Percentiles rank a stretch among this genome's conserved stretches.
Conservation (phyloP, 2,113 vertebrate genomes). For the Pampusana beccarii region DNA sequence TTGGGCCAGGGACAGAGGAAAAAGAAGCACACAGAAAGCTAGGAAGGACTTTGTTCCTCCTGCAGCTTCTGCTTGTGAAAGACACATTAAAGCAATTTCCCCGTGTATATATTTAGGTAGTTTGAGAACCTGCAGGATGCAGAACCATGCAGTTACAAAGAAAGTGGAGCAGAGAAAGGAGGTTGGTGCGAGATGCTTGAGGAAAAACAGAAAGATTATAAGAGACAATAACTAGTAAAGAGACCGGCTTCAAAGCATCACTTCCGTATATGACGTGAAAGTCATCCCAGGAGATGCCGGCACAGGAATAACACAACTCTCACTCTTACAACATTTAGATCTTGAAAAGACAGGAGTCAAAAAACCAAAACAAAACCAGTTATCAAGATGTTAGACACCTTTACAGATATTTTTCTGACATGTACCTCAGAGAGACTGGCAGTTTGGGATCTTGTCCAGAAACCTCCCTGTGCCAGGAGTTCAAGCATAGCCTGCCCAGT, state of each 20-base stretch:
- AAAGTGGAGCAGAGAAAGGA: background rate
- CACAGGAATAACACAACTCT: background rate
- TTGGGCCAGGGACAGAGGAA: slow-evolving; percentile 46
- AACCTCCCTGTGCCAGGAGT: background rate
- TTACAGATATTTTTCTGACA: background rate
- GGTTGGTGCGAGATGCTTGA: background rate
- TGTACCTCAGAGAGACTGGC: background rate
- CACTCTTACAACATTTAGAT: background rate
- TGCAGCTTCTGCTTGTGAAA: background rate
- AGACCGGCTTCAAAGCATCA: background rate
- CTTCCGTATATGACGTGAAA: background rate
- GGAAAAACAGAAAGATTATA: background rate
- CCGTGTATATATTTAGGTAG: background rate
- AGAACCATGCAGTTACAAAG: background rate
- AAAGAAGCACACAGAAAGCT: background rate
- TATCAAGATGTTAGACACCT: background rate
- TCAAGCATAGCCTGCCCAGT: background rate
- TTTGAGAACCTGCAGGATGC: background rate
- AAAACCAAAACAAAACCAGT: background rate
- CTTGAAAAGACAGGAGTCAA: background rate
- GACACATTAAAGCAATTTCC: background rate
- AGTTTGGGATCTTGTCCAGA: background rate
- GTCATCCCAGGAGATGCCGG: background rate
- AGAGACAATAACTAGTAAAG: background rate
- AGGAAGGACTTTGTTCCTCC: background rate